Evolutionary conservation across 2,888 invertebrate species (phyloP), one percentile per base, ranked within the genome.

Genomic region (Apamea crenata): DNA sequence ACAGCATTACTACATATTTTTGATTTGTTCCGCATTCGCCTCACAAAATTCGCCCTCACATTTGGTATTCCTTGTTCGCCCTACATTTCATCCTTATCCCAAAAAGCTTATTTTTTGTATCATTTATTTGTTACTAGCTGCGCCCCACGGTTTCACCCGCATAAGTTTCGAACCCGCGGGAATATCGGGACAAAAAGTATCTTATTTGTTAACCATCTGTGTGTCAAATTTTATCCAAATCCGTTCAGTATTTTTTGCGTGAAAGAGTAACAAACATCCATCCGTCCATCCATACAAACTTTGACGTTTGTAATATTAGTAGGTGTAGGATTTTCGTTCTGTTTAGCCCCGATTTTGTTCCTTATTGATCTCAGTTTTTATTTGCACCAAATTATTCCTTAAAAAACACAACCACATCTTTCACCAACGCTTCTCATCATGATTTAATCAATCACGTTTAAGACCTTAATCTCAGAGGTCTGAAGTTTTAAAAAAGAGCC

Each of bases 361-460:
- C n/a, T 59, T 59, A n/a, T 59, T 59, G 1, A 12, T 59, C n/a
- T 59, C 12, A 56, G 12, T 59, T 59, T 59, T n/a, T 59, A 59
- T 59, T 59, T 61, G 6, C 16, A 61, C 0, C 29, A 36, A 50
- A 40, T 16, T 16, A 21, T 14, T 12, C 1, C 16, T n/a, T 0
- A 29, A 44, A 32, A 65, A 66, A 53, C 4, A 10, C 2, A 2
- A 16, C 36, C 29, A 40, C n/a, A 44, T 44, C 69, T 66, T 78
- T 59, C 53, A 18, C 29, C 61, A 67, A 69, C 85, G 70, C 50
- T 66, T 71, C 72, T 29, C 63, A 79, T 83, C 78, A 86, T 71
- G 77, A 81, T 88, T 82, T 81, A 80, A 88, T 88, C 88, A 86
- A 89, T 89, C 88, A 86, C 69, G 16, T 21, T 61, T 67, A 78